Percentiles rank a stretch among this genome's conserved stretches.
Evolutionary conservation across 2,888 invertebrate genomes (phyloP).

Genomic region (Poecilus cupreus): DNA sequence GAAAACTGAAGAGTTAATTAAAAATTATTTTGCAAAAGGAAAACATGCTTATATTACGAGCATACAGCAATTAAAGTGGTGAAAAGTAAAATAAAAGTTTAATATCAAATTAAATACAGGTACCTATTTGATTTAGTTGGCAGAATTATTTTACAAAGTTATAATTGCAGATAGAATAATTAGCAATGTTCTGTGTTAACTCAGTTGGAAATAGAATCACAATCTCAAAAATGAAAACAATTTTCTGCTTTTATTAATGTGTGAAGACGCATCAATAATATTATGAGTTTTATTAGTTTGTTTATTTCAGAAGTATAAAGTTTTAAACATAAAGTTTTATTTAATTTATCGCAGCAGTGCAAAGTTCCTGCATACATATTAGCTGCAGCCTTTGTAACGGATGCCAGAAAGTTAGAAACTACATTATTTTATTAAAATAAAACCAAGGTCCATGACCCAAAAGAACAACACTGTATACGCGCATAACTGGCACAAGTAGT

Average conservation of each 20-base stretch:
- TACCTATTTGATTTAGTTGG: too few species aligned
- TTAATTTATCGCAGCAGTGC: background rate
- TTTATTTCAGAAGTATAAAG: background rate
- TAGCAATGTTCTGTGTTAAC: too few species aligned
- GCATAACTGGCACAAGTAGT: background rate
- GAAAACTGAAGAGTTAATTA: too few species aligned
- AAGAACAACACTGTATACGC: background rate
- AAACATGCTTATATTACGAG: too few species aligned
- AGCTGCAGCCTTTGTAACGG: conserved; percentile 20
- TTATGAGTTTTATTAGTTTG: background rate
- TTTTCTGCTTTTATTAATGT: background rate
- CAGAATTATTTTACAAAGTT: too few species aligned
- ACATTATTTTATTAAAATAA: conserved; percentile 17
- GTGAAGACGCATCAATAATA: background rate
- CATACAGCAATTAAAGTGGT: too few species aligned
- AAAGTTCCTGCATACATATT: conserved; percentile 20
- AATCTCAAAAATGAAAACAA: too few species aligned
- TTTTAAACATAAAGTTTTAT: conserved; percentile 34
- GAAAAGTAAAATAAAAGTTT: too few species aligned
- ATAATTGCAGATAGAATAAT: too few species aligned
- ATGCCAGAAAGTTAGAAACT: conserved; percentile 16
- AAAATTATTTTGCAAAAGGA: too few species aligned
- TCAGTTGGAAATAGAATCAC: too few species aligned
- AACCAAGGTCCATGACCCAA: conserved; percentile 24
- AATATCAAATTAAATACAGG: too few species aligned